Percentiles rank a stretch among this genome's conserved stretches.
Conservation (phyloP, 53 echinoderm and acorn worm species). For the Zoroaster sp. region DNA sequence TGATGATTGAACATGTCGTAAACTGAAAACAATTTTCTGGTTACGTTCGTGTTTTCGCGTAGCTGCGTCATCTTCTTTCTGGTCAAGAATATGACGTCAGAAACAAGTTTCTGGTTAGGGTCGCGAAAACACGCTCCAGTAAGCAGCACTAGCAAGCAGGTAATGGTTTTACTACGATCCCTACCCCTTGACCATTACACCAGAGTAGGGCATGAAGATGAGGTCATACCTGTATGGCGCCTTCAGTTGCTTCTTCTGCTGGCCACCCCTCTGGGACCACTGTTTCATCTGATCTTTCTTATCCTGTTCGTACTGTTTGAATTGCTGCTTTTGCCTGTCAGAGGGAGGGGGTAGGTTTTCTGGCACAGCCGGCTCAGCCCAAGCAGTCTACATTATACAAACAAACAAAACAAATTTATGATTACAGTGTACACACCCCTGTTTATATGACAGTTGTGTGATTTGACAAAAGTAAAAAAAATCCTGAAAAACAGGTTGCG, state of each 20-base stretch:
- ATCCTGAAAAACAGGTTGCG: too few relatives aligned
- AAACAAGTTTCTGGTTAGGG: too few relatives aligned
- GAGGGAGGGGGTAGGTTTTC: slow-evolving; percentile 86
- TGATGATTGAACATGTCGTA: too few relatives aligned
- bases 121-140: too few relatives aligned
- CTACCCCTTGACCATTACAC: neutral
- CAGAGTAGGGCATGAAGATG: neutral
- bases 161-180: neutral
- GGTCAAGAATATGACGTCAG: too few relatives aligned
- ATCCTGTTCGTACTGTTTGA: slow-evolving; percentile 72
- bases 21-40: too few relatives aligned
- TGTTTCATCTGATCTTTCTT: slow-evolving; percentile 68
- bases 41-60: too few relatives aligned
- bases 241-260: slow-evolving; percentile 47
- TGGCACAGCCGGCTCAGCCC: slow-evolving; percentile 79
- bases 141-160: too few relatives aligned
- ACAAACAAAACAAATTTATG: neutral
- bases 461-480: too few relatives aligned
- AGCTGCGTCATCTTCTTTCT: too few relatives aligned
- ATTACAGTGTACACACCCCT: too few relatives aligned
- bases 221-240: slow-evolving; percentile 42
- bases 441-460: too few relatives aligned
- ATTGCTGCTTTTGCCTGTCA: slow-evolving; percentile 77
- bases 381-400: slow-evolving; percentile 47
- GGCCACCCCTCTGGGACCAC: slow-evolving; percentile 57